Evolutionary conservation across 2,888 invertebrate genomes (phyloP).

Genomic region (Brachyopa scutellaris): DNA sequence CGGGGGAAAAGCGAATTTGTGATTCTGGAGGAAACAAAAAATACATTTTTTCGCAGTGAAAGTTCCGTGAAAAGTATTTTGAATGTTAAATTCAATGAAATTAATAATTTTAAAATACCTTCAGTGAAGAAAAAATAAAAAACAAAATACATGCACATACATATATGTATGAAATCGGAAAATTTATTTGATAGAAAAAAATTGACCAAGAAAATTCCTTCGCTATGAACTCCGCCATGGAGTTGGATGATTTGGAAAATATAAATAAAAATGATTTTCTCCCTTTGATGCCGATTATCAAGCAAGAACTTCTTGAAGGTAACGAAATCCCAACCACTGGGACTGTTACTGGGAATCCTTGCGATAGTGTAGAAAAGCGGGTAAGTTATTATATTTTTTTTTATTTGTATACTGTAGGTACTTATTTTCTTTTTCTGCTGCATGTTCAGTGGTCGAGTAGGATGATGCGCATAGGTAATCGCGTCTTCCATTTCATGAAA

Average conservation of each 20-base stretch:
- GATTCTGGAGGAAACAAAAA: conserved; percentile 43
- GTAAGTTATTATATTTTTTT: conserved; percentile 76
- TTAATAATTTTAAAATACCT: conserved; percentile 5
- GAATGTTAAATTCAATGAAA: conserved; percentile 22
- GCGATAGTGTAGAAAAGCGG: conserved; percentile 82
- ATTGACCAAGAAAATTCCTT: conserved; percentile 54
- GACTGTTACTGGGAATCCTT: conserved; percentile 79
- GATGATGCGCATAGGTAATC: conserved; percentile 42
- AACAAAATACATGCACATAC: conserved; percentile 23
- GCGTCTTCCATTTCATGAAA: conserved; percentile 17
- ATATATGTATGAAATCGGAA: conserved; percentile 41
- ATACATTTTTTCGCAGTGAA: conserved; percentile 60
- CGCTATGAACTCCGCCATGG: conserved; percentile 77
- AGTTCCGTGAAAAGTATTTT: conserved; percentile 52
- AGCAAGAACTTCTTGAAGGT: conserved; percentile 80
- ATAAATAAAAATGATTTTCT: conserved; percentile 80
- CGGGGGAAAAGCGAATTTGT: conserved; percentile 62
- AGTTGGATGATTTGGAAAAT: conserved; percentile 80
- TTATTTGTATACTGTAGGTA: conserved; percentile 8
- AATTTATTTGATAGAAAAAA: conserved; percentile 41
- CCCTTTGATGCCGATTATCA: conserved; percentile 80
- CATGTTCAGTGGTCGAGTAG: conserved; percentile 22
- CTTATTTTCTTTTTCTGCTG: background rate
- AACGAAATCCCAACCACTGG: conserved; percentile 76
- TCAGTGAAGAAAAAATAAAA: conserved; percentile 5